Percentiles rank a stretch among this genome's conserved stretches.
phyloP scores from a whole-genome alignment of 2,888 invertebrate species.

The Malachius bipustulatus region DNA sequence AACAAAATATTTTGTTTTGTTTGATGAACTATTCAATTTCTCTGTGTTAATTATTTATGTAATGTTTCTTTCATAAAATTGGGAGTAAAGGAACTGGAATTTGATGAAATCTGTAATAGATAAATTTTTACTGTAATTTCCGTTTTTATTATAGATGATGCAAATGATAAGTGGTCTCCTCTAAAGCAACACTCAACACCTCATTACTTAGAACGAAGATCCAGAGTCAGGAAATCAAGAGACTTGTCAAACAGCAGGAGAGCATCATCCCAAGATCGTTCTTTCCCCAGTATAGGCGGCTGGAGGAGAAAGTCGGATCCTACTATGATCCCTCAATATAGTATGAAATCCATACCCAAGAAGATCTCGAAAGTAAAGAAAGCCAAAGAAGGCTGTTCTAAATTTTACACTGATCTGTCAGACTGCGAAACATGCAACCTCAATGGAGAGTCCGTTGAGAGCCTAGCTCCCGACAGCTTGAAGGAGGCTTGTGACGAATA shows the following conservation, averaged over 20 bases:
- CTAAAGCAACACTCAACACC: conserved; percentile 74
- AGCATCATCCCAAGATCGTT: conserved; percentile 37
- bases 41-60: too few species aligned
- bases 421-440: conserved; percentile 44
- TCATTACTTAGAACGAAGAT: conserved; percentile 79
- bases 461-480: conserved; percentile 30
- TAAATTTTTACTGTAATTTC: too few species aligned
- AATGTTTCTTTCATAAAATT: too few species aligned
- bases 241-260: conserved; percentile 35
- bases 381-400: conserved; percentile 46
- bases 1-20: too few species aligned
- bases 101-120: too few species aligned
- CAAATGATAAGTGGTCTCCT: conserved; percentile 38
- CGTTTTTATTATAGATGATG: conserved; percentile 28
- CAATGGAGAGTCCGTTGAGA: conserved; percentile 47
- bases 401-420: conserved; percentile 55
- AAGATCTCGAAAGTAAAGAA: conserved; percentile 60
- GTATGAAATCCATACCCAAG: conserved; percentile 56
- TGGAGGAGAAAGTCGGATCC: conserved; percentile 66
- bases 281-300: conserved; percentile 46
- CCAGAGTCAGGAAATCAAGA: conserved; percentile 49
- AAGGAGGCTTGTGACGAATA: conserved; percentile 28
- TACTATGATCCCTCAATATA: conserved; percentile 44
- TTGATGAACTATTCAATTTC: too few species aligned
- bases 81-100: too few species aligned